phyloP scores from a whole-genome alignment of 2,888 invertebrate species.

The Mimas tiliae region DNA sequence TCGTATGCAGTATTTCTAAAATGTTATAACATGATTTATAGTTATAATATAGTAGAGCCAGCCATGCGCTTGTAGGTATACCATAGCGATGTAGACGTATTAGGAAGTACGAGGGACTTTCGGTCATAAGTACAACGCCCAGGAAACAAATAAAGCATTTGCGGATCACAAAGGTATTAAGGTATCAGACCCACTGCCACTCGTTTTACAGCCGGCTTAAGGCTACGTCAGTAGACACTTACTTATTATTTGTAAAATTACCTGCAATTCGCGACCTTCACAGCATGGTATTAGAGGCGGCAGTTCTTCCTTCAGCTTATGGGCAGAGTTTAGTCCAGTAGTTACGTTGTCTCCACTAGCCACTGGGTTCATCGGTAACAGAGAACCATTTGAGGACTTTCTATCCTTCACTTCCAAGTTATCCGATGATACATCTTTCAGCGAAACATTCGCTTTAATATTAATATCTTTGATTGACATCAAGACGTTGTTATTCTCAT shows the following conservation, averaged over 20 bases:
- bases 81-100: no score
- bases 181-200: no score
- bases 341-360: slow-evolving; percentile 78
- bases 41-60: no score
- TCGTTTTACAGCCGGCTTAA: no score
- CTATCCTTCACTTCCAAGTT: slow-evolving; percentile 70
- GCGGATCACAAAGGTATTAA: no score
- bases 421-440: slow-evolving; percentile 52
- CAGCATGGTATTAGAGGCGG: slow-evolving; percentile 75
- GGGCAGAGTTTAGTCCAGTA: slow-evolving; percentile 62
- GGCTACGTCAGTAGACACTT: no score
- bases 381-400: slow-evolving; percentile 64
- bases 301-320: slow-evolving; percentile 69
- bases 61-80: no score
- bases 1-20: no score
- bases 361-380: slow-evolving; percentile 73
- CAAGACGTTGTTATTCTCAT: slow-evolving; percentile 57
- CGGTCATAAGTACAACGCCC: no score
- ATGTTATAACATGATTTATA: no score
- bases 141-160: no score
- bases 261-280: slow-evolving; percentile 75
- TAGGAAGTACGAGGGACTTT: no score
- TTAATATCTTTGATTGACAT: slow-evolving; percentile 52
- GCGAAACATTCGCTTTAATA: slow-evolving; percentile 50
- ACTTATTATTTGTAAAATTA: slow-evolving; percentile 31